Evolutionary conservation across 1,140 invertebrate genomes (phyloP).

Genomic region (Ips nitidus): DNA sequence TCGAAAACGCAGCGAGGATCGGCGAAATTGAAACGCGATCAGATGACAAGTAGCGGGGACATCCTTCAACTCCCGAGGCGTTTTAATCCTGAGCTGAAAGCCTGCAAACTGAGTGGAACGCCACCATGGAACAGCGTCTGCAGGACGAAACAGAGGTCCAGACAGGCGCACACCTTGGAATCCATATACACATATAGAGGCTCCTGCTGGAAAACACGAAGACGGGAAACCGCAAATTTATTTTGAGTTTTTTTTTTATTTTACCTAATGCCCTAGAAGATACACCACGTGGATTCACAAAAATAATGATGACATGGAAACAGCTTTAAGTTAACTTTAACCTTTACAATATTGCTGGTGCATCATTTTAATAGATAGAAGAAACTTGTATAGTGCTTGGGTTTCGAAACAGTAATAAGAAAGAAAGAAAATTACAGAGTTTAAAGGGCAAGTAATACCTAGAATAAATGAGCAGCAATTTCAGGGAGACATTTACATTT

Average conservation of each 20-base stretch:
- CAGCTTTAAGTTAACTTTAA: too few relatives aligned
- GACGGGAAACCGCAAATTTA: slow-evolving; percentile 15
- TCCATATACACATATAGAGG: slow-evolving; percentile 34
- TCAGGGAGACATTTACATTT: too few relatives aligned
- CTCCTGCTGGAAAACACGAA: slow-evolving; percentile 6
- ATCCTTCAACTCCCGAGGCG: slow-evolving; percentile 28
- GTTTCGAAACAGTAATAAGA: too few relatives aligned
- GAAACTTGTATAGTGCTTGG: too few relatives aligned
- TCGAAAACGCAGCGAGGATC: background rate
- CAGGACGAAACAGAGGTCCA: slow-evolving; percentile 19
- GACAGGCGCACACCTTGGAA: slow-evolving; percentile 32
- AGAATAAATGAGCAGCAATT: too few relatives aligned
- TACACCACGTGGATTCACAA: too few relatives aligned
- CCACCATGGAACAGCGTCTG: slow-evolving; percentile 33
- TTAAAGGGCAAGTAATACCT: too few relatives aligned
- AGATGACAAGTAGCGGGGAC: slow-evolving; percentile 32
- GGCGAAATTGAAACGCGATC: slow-evolving; percentile 27
- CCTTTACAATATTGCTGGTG: too few relatives aligned
- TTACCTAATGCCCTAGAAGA: slow-evolving; percentile 6
- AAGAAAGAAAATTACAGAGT: too few relatives aligned
- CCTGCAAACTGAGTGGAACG: slow-evolving; percentile 41
- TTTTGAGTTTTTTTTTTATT: slow-evolving; percentile 29
- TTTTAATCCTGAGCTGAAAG: slow-evolving; percentile 37
- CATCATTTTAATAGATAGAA: too few relatives aligned
- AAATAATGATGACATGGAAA: too few relatives aligned